A percentile compares a stretch with the other conserved stretches of the same genome.
Evolutionary conservation across 2,888 invertebrate genomes (phyloP).

Genomic region (Cecidostiba fungosa): DNA sequence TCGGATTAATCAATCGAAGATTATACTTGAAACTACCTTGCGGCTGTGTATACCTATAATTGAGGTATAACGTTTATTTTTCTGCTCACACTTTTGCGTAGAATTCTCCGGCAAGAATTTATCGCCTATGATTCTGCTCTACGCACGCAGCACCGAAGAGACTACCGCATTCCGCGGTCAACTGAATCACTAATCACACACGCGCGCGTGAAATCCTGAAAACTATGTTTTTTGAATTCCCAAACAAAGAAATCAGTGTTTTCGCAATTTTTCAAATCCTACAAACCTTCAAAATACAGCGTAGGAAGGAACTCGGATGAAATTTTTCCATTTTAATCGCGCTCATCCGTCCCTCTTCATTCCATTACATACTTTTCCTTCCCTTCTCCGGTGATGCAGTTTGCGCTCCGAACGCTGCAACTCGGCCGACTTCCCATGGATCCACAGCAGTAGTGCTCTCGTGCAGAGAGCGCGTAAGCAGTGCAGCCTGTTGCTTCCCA

Average conservation of each 20-base stretch:
- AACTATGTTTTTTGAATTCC: background rate
- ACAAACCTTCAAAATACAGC: background rate
- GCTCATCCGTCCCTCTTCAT: constrained; percentile 40
- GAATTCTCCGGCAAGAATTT: background rate
- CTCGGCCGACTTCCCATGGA: constrained; percentile 60
- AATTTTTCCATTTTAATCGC: constrained; percentile 41
- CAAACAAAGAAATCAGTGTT: background rate
- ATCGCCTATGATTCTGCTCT: constrained; percentile 17
- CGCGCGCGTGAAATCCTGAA: background rate
- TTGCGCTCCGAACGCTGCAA: background rate
- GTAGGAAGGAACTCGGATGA: background rate
- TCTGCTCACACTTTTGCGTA: background rate
- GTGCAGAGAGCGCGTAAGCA: constrained; percentile 20
- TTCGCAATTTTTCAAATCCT: background rate
- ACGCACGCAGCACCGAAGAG: background rate
- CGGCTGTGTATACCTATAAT: too few species aligned
- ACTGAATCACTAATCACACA: constrained; percentile 36
- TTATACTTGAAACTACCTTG: too few species aligned
- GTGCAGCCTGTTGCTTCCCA: constrained; percentile 60
- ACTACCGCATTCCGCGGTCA: constrained; percentile 20
- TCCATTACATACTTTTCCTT: constrained; percentile 41
- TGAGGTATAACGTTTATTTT: too few species aligned
- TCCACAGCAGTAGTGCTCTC: background rate
- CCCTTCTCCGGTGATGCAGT: constrained; percentile 13
- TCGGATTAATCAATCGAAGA: too few species aligned